Evolutionary conservation across 2,888 invertebrate genomes (phyloP).

Genomic region (Punctoribates punctum): DNA sequence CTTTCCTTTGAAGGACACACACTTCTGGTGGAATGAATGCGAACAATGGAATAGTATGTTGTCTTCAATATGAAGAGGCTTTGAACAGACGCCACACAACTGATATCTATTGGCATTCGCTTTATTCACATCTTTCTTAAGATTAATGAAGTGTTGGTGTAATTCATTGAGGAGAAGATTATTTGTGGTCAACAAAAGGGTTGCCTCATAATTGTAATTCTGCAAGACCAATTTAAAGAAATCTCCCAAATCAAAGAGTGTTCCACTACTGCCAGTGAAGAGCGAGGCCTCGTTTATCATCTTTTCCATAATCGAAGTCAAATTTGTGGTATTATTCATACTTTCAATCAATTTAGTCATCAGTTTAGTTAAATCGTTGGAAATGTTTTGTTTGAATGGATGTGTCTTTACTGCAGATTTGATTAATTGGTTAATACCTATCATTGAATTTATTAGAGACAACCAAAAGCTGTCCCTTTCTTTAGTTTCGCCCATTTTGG

Average conservation of each 20-base stretch:
- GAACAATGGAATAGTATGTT: conserved; percentile 41
- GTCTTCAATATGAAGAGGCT: conserved; percentile 40
- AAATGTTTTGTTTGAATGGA: neutral
- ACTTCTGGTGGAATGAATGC: conserved; percentile 46
- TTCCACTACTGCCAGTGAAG: conserved; percentile 51
- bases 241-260: conserved; percentile 59
- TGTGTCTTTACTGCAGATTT: conserved; percentile 13
- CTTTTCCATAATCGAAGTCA: conserved; percentile 19
- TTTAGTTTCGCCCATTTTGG: conserved; percentile 53
- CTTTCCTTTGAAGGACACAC: conserved; percentile 35
- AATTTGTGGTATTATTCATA: conserved; percentile 8
- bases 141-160: conserved; percentile 57
- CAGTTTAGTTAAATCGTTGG: conserved; percentile 12
- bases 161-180: conserved; percentile 67
- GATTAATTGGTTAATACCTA: conserved; percentile 3
- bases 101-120: conserved; percentile 52
- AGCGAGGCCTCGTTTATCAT: conserved; percentile 27
- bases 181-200: conserved; percentile 66
- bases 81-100: conserved; percentile 52
- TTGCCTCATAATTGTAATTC: conserved; percentile 71
- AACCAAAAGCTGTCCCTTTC: conserved; percentile 58
- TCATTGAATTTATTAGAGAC: conserved; percentile 53
- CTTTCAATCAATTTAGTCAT: conserved; percentile 27
- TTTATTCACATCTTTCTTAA: conserved; percentile 52
- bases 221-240: conserved; percentile 64